Conservation (phyloP, 2,113 vertebrate species). For the Campylomormyrus tamandua region DNA sequence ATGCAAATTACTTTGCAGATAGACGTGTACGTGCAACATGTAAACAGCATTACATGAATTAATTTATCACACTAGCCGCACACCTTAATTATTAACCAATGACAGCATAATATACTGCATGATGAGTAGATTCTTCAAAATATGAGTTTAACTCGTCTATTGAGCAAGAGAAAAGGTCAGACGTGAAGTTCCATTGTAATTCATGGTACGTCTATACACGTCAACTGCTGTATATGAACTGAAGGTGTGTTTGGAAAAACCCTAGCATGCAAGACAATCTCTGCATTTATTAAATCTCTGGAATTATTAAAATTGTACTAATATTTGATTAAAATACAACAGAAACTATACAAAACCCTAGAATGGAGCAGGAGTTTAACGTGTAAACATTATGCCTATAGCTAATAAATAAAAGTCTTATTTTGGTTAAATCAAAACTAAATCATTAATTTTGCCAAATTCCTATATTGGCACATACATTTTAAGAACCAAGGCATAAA, state of each 20-base stretch:
- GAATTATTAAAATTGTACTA: neutral
- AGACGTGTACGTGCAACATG: neutral
- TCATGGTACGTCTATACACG: neutral
- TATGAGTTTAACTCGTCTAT: neutral
- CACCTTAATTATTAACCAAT: neutral
- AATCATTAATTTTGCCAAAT: neutral
- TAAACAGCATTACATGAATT: neutral
- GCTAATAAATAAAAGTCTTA: neutral
- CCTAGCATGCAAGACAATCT: neutral
- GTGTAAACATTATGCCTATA: neutral
- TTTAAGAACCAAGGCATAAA: neutral
- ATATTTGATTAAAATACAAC: neutral
- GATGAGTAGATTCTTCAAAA: neutral
- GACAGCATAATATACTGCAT: neutral
- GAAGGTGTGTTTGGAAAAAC: neutral
- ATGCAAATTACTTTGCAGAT: neutral
- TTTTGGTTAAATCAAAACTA: neutral
- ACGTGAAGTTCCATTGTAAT: neutral
- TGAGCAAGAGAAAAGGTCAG: neutral
- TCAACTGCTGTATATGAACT: neutral
- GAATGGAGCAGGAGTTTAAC: neutral
- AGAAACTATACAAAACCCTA: neutral
- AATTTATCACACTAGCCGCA: neutral
- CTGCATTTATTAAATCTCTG: neutral
- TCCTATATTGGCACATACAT: neutral